A percentile compares a stretch with the other conserved stretches of the same genome.
phyloP scores from a whole-genome alignment of 2,113 vertebrate species.

The Trogon surrucura region DNA sequence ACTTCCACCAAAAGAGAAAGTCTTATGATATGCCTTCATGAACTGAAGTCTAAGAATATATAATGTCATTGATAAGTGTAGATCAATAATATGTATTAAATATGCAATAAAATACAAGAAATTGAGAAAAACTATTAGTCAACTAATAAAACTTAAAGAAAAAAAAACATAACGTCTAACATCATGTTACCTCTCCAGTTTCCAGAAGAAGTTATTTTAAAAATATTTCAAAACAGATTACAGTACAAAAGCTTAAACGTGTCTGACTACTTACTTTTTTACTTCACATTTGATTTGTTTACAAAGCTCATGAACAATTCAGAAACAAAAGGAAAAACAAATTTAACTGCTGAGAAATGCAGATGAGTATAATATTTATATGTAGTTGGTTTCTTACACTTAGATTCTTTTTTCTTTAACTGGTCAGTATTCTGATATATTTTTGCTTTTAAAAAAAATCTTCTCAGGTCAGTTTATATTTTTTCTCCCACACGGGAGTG shows the following conservation, averaged over 20 bases:
- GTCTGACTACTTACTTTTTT: neutral
- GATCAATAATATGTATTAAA: too few species aligned
- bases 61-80: neutral
- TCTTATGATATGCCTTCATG: neutral
- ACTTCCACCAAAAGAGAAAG: neutral
- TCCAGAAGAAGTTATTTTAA: neutral
- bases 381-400: neutral
- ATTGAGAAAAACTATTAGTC: neutral
- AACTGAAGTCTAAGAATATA: neutral
- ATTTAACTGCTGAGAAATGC: neutral
- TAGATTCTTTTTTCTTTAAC: neutral
- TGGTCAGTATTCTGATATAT: neutral
- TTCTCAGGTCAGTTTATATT: neutral
- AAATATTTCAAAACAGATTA: neutral
- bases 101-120: neutral
- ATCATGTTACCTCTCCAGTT: neutral
- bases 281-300: neutral
- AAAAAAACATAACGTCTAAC: neutral
- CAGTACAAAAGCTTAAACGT: neutral
- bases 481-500: neutral
- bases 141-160: neutral
- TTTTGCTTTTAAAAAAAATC: neutral
- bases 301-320: neutral
- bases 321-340: neutral
- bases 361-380: neutral